Evolutionary conservation across 2,888 invertebrate species (phyloP), one percentile per base, ranked within the genome.

Genomic region (Chrysolina oricalcia): DNA sequence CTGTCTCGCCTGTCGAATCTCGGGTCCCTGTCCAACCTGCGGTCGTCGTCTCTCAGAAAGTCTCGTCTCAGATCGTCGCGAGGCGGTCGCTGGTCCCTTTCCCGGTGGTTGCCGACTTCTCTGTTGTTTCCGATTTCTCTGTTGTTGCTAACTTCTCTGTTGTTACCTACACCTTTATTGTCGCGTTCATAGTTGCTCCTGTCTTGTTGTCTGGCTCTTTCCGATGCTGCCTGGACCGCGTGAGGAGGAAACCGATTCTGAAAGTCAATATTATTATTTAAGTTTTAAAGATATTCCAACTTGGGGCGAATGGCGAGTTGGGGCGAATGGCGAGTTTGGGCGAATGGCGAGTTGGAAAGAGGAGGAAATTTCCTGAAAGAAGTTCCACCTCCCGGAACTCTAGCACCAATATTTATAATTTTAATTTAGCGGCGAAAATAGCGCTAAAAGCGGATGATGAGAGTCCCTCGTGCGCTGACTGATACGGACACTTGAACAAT

Each of bases 231-330:
- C 80, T 86, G 86, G 0, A 85, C 83, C 5, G 87, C 85, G 66
- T 86, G 87, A 9, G 87, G 84, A 11, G 88, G 88, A 76, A 88
- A 88, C 64, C 86, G 84, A 40, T 84, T 85, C 88, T 88, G 56
- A 50, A 83, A 70, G 50, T 65, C 8, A 41, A 65, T 43, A 11
- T 3, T 27, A 3, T 27, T 27, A 3, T 27, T 3, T 2, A 1
- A 19, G n/a, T 62, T 62, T 23, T 23, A 35, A 13, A 35, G 21
- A 63, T 11, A 11, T 2, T 11, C 23, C n/a, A 40, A 40, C 35
- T 68, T n/a, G n/a, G n/a, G n/a, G n/a, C n/a, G n/a, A n/a, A n/a
- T n/a, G n/a, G n/a, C n/a, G n/a, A n/a, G n/a, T n/a, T n/a, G n/a
- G n/a, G n/a, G n/a, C n/a, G n/a, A n/a, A n/a, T n/a, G n/a, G n/a